These are phyloP conservation scores for Catocala sponsa DNA, from an alignment of 2,888 invertebrate species.

Conservation along the genomic window DNA sequence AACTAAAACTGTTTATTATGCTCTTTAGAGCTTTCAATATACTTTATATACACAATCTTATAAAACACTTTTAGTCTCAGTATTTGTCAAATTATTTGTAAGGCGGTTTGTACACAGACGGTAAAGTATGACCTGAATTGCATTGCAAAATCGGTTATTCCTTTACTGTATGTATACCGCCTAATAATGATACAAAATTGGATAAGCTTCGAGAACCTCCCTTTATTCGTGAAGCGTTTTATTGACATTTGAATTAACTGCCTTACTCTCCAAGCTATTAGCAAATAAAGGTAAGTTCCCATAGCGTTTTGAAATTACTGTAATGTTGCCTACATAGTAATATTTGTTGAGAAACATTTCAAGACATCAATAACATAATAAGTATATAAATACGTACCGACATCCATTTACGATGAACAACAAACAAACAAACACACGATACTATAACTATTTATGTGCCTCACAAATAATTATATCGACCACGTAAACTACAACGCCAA, in stretches of 20 bases:
- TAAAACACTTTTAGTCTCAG: neutral
- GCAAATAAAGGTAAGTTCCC: neutral
- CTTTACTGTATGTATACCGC: neutral
- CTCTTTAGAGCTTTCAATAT: constrained; percentile 3
- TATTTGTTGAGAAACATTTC: neutral
- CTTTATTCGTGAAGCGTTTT: no score
- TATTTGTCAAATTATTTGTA: neutral
- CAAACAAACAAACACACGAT: neutral
- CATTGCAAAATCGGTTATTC: neutral
- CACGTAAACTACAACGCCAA: no score
- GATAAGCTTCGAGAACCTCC: neutral
- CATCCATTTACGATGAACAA: neutral
- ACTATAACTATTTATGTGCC: no score
- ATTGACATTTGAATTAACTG: neutral
- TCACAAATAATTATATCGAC: no score
- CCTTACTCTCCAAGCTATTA: neutral
- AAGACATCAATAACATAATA: neutral
- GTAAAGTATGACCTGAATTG: neutral
- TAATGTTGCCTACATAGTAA: neutral
- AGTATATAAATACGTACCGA: neutral
- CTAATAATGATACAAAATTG: neutral
- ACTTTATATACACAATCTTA: neutral
- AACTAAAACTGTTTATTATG: neutral
- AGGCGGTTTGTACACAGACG: neutral
- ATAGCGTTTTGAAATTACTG: neutral